Evolutionary conservation across 1,140 invertebrate genomes (phyloP), one percentile per base, ranked within the genome.

Genomic region (Drosophila melanogaster): DNA sequence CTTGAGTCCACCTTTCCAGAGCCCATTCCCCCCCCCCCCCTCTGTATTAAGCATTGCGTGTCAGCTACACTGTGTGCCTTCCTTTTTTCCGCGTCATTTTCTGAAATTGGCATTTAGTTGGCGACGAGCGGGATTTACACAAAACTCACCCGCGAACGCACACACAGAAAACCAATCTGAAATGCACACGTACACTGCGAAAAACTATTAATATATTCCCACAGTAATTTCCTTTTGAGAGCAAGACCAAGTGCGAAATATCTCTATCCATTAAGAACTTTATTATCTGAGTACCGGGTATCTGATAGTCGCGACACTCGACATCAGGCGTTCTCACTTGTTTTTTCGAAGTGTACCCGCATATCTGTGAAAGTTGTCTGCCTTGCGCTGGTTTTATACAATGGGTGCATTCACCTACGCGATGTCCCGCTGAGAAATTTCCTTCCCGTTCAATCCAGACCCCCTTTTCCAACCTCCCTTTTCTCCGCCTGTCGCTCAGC

Each of bases 391-490:
- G 80, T 81, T 85, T 62, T 81, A 83, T 75, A 91, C 85, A 91
- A 91, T 91, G 90, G 81, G 90, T 91, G 90, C 90, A 91, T 91
- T 91, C 90, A 91, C 90, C 90, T 90, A 91, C 70, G 76, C 79
- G 79, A 73, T 53, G 62, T 57, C 77, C 77, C 77, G 69, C 79
- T 90, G 83, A 66, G 75, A 70, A 61, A 67, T 30, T 41, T 43
- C 41, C 33, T 1, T 5, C 56, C n/a, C 37, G 37, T 22, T 51
- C 49, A 30, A 30, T 30, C 30, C 30, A 30, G 30, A 30, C 41
- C 55, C 55, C 50, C n/a, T 54, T 54, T 59, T 37, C 43, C 26
- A 57, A 54, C 14, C 46, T n/a, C 30, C 15, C 38, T 58, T 43
- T 43, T 19, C 47, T 10, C 37, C 37, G 30, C 22, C 62, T 77